Conservation (phyloP, 2,888 invertebrate species). For the Leucozona laternaria region DNA sequence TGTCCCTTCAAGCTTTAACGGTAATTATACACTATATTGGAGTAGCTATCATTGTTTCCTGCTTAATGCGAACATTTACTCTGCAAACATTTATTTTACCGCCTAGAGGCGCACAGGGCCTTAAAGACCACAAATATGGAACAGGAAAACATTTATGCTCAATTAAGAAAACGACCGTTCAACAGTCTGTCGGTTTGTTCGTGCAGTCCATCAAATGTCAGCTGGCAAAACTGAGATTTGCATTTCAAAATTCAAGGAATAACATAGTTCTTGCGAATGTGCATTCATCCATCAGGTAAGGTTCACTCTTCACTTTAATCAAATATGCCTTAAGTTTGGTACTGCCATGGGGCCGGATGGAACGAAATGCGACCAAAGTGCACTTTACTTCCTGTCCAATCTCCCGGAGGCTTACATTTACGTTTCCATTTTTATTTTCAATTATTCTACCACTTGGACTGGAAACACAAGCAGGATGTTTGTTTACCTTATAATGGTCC, state of each 20-base stretch:
- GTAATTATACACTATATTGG: conserved; percentile 63
- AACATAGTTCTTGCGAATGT: conserved; percentile 8
- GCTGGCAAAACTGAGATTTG: conserved; percentile 42
- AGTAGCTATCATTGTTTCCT: conserved; percentile 9
- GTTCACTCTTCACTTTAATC: neutral
- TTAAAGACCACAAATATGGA: conserved; percentile 12
- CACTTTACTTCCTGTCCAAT: conserved; percentile 24
- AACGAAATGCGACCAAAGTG: conserved; percentile 11
- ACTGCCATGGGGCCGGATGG: neutral
- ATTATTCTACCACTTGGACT: neutral
- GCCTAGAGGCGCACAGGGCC: conserved; percentile 10
- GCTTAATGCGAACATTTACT: conserved; percentile 24
- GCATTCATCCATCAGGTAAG: neutral
- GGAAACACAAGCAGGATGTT: conserved; percentile 27
- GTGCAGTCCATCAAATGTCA: conserved; percentile 12
- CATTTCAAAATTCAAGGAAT: conserved; percentile 45
- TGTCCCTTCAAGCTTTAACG: conserved; percentile 16
- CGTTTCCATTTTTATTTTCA: neutral
- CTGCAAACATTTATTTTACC: neutral
- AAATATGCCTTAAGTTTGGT: neutral
- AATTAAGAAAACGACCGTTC: neutral
- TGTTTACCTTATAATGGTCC: conserved; percentile 37
- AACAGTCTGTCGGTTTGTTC: neutral
- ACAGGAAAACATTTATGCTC: conserved; percentile 16
- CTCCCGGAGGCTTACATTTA: conserved; percentile 10